Evolutionary conservation across 2,797 vertebrate genomes (phyloP).

Genomic region (Argya squamiceps): DNA sequence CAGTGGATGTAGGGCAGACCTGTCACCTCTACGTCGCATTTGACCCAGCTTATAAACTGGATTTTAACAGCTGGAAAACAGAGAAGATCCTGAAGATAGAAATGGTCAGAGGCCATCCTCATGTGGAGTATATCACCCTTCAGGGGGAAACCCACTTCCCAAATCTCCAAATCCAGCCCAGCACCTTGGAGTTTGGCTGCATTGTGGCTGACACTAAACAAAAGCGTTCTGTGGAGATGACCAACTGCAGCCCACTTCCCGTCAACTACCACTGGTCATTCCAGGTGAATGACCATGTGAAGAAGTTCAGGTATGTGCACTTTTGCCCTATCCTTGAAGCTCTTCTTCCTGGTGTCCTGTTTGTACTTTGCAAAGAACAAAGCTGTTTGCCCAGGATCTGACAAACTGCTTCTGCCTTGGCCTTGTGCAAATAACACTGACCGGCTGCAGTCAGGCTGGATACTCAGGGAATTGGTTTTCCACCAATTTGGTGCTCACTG

Average conservation of each 20-base stretch:
- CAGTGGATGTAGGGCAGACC: slow-evolving; percentile 69
- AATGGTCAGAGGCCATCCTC: slow-evolving; percentile 68
- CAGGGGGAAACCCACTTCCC: slow-evolving; percentile 84
- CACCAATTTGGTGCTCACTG: neutral
- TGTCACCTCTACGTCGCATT: slow-evolving; percentile 81
- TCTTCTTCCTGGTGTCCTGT: neutral
- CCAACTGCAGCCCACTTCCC: slow-evolving; percentile 82
- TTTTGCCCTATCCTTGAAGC: neutral
- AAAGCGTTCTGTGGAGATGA: slow-evolving; percentile 74
- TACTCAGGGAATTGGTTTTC: neutral
- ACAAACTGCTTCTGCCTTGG: neutral
- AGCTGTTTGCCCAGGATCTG: neutral
- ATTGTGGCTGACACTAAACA: slow-evolving; percentile 80
- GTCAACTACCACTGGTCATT: slow-evolving; percentile 86
- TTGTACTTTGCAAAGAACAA: neutral
- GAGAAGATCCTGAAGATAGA: slow-evolving; percentile 78
- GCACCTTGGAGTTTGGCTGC: slow-evolving; percentile 85
- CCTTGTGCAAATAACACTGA: neutral
- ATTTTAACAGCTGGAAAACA: slow-evolving; percentile 63
- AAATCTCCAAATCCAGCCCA: slow-evolving; percentile 82
- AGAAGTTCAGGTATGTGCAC: slow-evolving; percentile 69
- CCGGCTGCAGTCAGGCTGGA: neutral
- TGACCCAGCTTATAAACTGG: slow-evolving; percentile 76
- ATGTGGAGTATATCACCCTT: slow-evolving; percentile 76
- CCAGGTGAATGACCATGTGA: slow-evolving; percentile 5